Evolutionary conservation across 2,888 invertebrate species (phyloP).

Genomic region (Lycocerus yunnanus): DNA sequence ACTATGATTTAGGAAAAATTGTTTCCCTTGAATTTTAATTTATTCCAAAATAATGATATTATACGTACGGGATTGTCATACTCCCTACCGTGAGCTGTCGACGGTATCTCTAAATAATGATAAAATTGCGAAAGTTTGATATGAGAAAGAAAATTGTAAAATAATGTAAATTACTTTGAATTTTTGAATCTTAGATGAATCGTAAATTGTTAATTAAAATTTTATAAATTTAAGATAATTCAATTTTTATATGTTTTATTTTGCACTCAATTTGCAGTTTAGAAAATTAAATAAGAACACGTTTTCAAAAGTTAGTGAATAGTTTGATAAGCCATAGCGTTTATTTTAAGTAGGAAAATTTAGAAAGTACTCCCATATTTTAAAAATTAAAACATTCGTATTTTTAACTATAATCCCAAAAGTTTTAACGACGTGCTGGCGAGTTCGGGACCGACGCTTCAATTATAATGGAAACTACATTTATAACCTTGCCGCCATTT

Average conservation of each 20-base stretch:
- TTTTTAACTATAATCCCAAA: slow-evolving; percentile 20
- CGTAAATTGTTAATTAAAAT: background rate
- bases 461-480: slow-evolving; percentile 32
- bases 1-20: background rate
- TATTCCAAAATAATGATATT: background rate
- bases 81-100: background rate
- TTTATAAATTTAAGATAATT: background rate
- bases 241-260: no score
- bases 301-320: background rate
- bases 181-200: background rate
- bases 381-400: slow-evolving; percentile 22
- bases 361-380: background rate
- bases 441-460: slow-evolving; percentile 27
- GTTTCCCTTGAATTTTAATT: background rate
- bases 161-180: background rate
- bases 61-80: background rate
- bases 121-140: background rate
- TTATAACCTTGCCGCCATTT: slow-evolving; percentile 32
- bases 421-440: slow-evolving; percentile 32
- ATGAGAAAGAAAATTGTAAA: background rate
- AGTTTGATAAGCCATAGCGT: background rate
- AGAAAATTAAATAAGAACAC: background rate
- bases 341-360: background rate
- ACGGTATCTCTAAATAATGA: background rate
- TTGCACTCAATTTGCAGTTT: background rate